Conservation (phyloP, 2,888 invertebrate genomes). For the Drosophila leonis region DNA sequence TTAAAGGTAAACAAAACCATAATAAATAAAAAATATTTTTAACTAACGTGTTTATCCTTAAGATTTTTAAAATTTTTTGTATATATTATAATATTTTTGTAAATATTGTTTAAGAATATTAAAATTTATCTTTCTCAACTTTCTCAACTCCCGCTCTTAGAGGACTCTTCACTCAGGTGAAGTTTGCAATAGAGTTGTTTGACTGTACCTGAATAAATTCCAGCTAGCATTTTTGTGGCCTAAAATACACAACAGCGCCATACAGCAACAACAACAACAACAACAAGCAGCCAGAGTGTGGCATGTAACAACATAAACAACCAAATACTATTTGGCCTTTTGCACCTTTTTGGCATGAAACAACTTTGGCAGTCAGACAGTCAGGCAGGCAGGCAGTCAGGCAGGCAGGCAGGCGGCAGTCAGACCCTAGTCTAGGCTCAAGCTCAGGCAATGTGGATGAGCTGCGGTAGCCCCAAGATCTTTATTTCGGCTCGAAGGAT, state of each 20-base stretch:
- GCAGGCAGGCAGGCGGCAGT: slow-evolving; percentile 4
- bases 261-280: slow-evolving; percentile 25
- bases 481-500: slow-evolving; percentile 74
- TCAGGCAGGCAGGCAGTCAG: slow-evolving; percentile 11
- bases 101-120: background rate
- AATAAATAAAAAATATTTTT: no score
- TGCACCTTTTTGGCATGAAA: slow-evolving; percentile 79
- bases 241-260: slow-evolving; percentile 57
- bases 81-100: background rate
- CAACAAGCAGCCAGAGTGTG: slow-evolving; percentile 43
- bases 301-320: slow-evolving; percentile 81
- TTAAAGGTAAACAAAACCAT: no score
- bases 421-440: slow-evolving; percentile 2
- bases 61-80: no score
- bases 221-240: slow-evolving; percentile 64
- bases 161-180: background rate
- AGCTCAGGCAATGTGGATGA: slow-evolving; percentile 43
- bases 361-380: slow-evolving; percentile 65
- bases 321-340: slow-evolving; percentile 78
- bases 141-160: background rate
- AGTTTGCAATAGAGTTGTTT: slow-evolving; percentile 30
- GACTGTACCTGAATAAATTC: slow-evolving; percentile 62
- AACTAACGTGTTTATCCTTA: no score
- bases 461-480: slow-evolving; percentile 71
- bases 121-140: background rate